Conservation (phyloP, 35 echinoderm and acorn worm genomes). For the Anneissia japonica region DNA sequence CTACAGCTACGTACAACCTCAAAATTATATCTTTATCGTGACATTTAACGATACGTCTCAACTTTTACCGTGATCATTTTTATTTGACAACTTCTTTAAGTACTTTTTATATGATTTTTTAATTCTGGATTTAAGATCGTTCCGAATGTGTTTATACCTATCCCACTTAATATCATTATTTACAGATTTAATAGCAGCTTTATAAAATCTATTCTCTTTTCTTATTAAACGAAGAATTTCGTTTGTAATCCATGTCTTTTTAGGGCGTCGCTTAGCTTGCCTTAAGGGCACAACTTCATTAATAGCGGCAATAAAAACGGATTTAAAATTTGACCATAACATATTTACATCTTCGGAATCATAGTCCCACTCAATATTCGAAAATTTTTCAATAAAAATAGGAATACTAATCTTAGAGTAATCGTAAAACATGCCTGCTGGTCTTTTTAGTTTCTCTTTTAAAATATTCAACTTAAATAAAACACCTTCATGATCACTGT, state of each 20-base stretch:
- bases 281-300: background rate
- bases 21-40: no score
- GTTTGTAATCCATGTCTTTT: background rate
- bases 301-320: background rate
- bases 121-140: background rate
- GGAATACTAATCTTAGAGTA: no score
- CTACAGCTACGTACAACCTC: no score
- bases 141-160: background rate
- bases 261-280: background rate
- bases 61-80: background rate
- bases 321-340: background rate
- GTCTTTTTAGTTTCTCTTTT: no score
- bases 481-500: no score
- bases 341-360: background rate
- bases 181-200: background rate
- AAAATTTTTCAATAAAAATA: no score
- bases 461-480: no score
- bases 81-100: background rate
- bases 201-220: background rate
- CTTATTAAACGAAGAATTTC: background rate
- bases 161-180: background rate
- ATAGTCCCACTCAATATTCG: background rate
- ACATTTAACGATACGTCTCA: no score
- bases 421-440: no score
- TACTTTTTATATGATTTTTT: background rate